Conservation (phyloP, 2,888 invertebrate genomes). For the Dorcus parallelipipedus region DNA sequence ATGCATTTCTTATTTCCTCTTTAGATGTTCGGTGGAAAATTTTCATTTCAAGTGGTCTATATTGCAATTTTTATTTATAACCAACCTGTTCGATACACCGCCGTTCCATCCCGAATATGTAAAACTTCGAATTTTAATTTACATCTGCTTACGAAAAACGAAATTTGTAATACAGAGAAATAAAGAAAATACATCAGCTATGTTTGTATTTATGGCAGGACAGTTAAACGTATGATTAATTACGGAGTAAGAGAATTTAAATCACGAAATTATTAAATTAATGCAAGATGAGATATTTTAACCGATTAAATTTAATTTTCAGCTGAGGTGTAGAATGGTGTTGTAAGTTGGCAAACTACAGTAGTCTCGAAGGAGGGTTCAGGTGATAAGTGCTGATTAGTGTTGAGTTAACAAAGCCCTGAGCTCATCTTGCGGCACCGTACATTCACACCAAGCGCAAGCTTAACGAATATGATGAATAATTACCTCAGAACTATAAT, state of each 20-base stretch:
- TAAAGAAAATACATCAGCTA: not conserved
- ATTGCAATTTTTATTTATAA: slow-evolving; percentile 10
- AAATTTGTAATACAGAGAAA: not conserved
- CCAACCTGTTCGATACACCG: slow-evolving; percentile 3
- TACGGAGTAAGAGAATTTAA: not conserved
- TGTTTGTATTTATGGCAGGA: too few species aligned
- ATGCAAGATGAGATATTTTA: slow-evolving; percentile 2
- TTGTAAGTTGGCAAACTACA: slow-evolving; percentile 11
- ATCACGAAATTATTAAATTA: not conserved
- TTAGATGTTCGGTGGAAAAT: slow-evolving; percentile 9
- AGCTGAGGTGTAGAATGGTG: slow-evolving; percentile 6
- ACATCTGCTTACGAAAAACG: too few species aligned
- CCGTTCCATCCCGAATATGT: too few species aligned
- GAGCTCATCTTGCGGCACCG: slow-evolving; percentile 24
- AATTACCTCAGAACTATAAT: slow-evolving; percentile 14
- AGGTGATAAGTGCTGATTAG: slow-evolving; percentile 39
- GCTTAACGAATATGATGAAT: slow-evolving; percentile 23
- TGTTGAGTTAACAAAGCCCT: slow-evolving; percentile 36
- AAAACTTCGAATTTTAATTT: too few species aligned
- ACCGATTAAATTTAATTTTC: slow-evolving; percentile 9
- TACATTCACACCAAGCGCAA: slow-evolving; percentile 18
- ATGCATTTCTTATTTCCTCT: slow-evolving; percentile 24
- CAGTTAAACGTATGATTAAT: not conserved
- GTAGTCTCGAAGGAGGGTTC: slow-evolving; percentile 32
- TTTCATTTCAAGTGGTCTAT: slow-evolving; percentile 5